Evolutionary conservation across 1,140 invertebrate genomes (phyloP).

Genomic region (Drosophila ficusphila): DNA sequence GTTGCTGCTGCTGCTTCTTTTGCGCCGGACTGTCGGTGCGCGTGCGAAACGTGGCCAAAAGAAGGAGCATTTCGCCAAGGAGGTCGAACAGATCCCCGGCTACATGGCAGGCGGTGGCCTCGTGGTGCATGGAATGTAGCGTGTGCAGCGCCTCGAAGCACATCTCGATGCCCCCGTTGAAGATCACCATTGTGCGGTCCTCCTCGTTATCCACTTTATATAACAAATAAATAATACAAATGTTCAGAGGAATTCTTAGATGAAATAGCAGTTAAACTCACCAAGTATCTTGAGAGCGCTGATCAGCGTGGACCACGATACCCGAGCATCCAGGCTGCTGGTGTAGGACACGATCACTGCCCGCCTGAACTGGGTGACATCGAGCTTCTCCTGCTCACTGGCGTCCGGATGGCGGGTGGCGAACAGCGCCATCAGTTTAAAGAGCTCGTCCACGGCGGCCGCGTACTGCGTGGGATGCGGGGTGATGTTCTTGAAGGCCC

Average conservation of each 20-base stretch:
- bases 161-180: conserved; percentile 94
- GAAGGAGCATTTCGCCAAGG: conserved; percentile 87
- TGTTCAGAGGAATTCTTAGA: too few species aligned
- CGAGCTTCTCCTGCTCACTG: conserved; percentile 91
- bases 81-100: conserved; percentile 93
- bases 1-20: conserved; percentile 75
- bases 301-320: conserved; percentile 91
- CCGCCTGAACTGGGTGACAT: conserved; percentile 92
- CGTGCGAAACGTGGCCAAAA: conserved; percentile 71
- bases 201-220: conserved; percentile 91
- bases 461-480: conserved; percentile 96
- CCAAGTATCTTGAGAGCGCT: conserved; percentile 92
- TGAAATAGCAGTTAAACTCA: too few species aligned
- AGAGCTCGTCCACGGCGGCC: conserved; percentile 94
- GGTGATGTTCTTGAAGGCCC: conserved; percentile 98
- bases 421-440: conserved; percentile 94
- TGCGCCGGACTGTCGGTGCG: conserved; percentile 69
- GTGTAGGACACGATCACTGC: conserved; percentile 93
- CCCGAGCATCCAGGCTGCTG: conserved; percentile 85
- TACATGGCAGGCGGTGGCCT: conserved; percentile 94
- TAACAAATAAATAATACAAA: not conserved
- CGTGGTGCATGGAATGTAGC: conserved; percentile 96
- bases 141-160: conserved; percentile 96
- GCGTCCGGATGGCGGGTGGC: conserved; percentile 90
- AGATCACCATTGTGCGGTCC: conserved; percentile 94